A percentile compares a stretch with the other conserved stretches of the same genome.
Conservation (phyloP, 2,113 vertebrate genomes). For the Hyla sarda region DNA sequence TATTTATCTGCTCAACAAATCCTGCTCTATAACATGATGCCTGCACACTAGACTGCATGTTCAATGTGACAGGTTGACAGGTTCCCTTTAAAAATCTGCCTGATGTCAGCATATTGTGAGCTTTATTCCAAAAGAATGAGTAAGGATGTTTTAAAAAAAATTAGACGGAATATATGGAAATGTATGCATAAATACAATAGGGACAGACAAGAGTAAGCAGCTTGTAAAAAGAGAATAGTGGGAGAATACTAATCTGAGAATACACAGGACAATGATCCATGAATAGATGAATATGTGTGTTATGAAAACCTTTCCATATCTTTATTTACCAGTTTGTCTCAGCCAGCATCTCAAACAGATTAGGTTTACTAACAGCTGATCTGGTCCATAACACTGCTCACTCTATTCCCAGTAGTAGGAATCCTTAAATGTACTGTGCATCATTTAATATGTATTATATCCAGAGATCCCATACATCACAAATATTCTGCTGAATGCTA, state of each 20-base stretch:
- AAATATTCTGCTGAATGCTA: not conserved
- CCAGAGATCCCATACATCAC: not conserved
- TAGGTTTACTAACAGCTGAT: not conserved
- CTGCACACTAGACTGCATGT: too few relatives aligned
- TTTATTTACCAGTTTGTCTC: not conserved
- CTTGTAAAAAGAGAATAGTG: slow-evolving; percentile 32
- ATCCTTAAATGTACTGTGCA: not conserved
- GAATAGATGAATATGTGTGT: slow-evolving; percentile 26
- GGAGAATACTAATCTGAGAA: slow-evolving; percentile 49
- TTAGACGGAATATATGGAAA: slow-evolving; percentile 29
- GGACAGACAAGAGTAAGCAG: not conserved
- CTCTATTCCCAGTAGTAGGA: not conserved
- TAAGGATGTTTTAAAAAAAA: not conserved
- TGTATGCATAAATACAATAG: slow-evolving; percentile 27
- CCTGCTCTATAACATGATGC: too few relatives aligned
- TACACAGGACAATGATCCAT: slow-evolving; percentile 30
- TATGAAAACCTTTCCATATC: slow-evolving; percentile 8
- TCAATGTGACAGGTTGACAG: too few relatives aligned
- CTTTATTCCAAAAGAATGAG: not conserved
- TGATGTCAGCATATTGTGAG: not conserved
- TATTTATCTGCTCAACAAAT: too few relatives aligned
- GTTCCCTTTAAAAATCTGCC: not conserved
- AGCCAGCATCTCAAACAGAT: not conserved
- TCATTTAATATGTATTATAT: not conserved
- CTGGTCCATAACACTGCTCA: not conserved